A percentile compares a stretch with the other conserved stretches of the same genome.
Conservation (phyloP, 2,888 invertebrate genomes). For the Cosmopolites sordidus region DNA sequence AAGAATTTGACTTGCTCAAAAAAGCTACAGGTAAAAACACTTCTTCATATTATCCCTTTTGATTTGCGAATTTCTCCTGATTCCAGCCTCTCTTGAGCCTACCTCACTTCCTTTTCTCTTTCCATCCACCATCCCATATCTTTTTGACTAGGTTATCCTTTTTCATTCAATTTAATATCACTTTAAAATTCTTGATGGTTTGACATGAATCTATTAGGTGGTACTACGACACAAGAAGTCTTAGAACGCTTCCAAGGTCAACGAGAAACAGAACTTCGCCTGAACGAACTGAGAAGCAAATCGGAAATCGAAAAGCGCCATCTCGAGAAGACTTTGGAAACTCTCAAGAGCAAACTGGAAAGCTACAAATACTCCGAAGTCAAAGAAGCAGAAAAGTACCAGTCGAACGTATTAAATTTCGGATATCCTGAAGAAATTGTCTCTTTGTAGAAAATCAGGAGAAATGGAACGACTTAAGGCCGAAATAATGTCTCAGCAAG, state of each 20-base stretch:
- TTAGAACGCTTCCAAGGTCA: conserved; percentile 70
- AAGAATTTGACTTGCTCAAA: conserved; percentile 69
- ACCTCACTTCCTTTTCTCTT: too few species aligned
- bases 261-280: conserved; percentile 65
- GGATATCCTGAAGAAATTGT: too few species aligned
- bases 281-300: conserved; percentile 65
- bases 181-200: too few species aligned
- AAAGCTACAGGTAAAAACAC: conserved; percentile 59
- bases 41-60: background rate
- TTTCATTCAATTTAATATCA: too few species aligned
- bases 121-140: too few species aligned
- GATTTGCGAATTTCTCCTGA: too few species aligned
- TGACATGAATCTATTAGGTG: conserved; percentile 58
- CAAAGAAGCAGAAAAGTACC: conserved; percentile 77
- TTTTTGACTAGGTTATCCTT: too few species aligned
- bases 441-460: conserved; percentile 60
- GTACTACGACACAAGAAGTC: conserved; percentile 70
- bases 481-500: conserved; percentile 54
- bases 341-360: conserved; percentile 65
- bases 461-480: conserved; percentile 62
- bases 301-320: conserved; percentile 71
- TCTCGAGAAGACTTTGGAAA: conserved; percentile 63
- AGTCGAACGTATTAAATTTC: too few species aligned
- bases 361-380: conserved; percentile 74
- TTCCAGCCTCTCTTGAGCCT: too few species aligned